Conservation (phyloP, 2,797 vertebrate species). For the Micromesistius poutassou region DNA sequence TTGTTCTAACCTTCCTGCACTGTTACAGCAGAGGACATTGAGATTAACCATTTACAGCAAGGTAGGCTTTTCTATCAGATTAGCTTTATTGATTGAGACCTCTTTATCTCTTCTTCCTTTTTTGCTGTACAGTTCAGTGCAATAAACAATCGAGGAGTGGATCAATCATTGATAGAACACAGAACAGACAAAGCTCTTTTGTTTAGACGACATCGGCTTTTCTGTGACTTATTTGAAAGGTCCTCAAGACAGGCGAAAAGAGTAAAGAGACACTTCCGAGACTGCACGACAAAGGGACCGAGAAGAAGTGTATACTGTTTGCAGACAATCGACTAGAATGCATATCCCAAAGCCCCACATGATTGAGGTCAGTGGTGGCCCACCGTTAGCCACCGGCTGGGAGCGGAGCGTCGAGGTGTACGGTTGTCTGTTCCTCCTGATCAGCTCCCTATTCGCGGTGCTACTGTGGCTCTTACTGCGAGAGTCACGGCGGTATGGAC, state of each 20-base stretch:
- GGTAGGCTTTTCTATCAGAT: neutral
- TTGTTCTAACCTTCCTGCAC: neutral
- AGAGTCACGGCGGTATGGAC: conserved; percentile 18
- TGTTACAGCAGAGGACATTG: neutral
- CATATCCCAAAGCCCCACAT: neutral
- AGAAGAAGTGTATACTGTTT: neutral
- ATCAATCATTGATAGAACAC: neutral
- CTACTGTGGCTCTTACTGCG: conserved; percentile 33
- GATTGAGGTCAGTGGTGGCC: conserved; percentile 1
- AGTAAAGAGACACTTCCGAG: neutral
- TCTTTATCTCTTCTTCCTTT: neutral
- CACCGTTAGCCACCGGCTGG: conserved; percentile 34
- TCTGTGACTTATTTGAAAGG: neutral
- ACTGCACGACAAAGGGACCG: neutral
- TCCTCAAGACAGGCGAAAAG: neutral
- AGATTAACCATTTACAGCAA: neutral
- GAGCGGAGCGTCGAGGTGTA: conserved; percentile 36
- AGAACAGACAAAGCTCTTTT: neutral
- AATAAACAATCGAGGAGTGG: neutral
- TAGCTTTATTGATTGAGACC: neutral
- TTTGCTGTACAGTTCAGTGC: neutral
- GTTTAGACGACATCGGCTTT: neutral
- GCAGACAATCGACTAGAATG: conserved; percentile 1
- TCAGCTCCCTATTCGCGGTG: conserved; percentile 22
- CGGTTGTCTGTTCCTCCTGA: conserved; percentile 17